phyloP scores from a whole-genome alignment of 2,888 invertebrate genomes.

The Neoscelio sp. region DNA sequence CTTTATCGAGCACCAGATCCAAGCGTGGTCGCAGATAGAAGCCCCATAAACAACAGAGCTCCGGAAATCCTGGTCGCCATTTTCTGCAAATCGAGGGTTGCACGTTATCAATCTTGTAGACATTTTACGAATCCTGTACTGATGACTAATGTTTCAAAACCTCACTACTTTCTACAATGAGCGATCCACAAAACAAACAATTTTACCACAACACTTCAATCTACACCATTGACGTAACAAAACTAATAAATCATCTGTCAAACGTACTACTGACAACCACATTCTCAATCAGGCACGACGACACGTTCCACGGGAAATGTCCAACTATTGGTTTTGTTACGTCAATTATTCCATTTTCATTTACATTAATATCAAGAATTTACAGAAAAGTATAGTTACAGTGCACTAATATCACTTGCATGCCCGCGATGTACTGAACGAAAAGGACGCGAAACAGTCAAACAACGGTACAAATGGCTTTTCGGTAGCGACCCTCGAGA shows the following conservation, averaged over 20 bases:
- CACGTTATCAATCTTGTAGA: conserved; percentile 55
- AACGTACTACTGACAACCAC: background rate
- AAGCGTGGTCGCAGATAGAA: conserved; percentile 54
- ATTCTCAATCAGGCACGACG: background rate
- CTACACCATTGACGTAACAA: conserved; percentile 39
- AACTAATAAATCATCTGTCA: background rate
- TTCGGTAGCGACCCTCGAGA: conserved; percentile 60
- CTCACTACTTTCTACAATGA: conserved; percentile 59
- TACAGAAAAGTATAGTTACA: conserved; percentile 45
- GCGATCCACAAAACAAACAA: conserved; percentile 57
- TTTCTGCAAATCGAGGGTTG: conserved; percentile 68
- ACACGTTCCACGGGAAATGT: no score
- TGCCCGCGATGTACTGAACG: conserved; percentile 66
- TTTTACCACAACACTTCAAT: conserved; percentile 60
- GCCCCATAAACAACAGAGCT: conserved; percentile 60
- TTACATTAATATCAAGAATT: no score
- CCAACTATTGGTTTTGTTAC: no score
- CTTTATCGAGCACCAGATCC: conserved; percentile 65
- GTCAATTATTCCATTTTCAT: background rate
- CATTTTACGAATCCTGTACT: conserved; percentile 39
- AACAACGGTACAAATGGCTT: conserved; percentile 64
- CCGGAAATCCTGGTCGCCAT: conserved; percentile 67
- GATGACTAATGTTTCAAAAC: conserved; percentile 38
- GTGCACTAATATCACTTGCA: conserved; percentile 66
- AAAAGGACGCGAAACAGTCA: conserved; percentile 61